Percentiles rank a stretch among this genome's conserved stretches.
Conservation (phyloP, 1,140 invertebrate species). For the Zaprionus taronus region DNA sequence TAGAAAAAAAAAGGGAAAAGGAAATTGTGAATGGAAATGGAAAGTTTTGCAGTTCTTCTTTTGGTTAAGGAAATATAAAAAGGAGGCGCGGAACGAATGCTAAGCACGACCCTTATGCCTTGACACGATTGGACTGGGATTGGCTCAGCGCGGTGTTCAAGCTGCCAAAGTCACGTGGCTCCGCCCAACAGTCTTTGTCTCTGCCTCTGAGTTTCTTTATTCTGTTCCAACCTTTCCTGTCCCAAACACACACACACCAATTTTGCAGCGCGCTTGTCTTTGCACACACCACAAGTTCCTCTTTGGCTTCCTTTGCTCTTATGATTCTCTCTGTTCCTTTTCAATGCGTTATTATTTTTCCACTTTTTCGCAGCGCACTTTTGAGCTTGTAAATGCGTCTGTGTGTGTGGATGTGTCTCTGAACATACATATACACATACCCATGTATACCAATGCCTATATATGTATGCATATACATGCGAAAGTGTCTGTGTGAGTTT, state of each 20-base stretch:
- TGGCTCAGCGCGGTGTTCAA: constrained; percentile 52
- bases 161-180: constrained; percentile 51
- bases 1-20: constrained; percentile 22
- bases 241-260: constrained; percentile 27
- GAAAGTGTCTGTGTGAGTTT: neutral
- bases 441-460: neutral
- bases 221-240: constrained; percentile 56
- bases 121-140: constrained; percentile 52
- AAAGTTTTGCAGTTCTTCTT: constrained; percentile 40
- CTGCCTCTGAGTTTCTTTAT: constrained; percentile 36
- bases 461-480: neutral
- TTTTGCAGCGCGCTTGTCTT: constrained; percentile 47
- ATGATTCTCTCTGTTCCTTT: constrained; percentile 42
- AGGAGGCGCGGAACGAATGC: constrained; percentile 31
- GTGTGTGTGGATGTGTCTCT: neutral
- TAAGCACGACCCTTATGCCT: constrained; percentile 21
- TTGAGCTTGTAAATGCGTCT: constrained; percentile 2
- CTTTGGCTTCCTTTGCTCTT: constrained; percentile 34
- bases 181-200: constrained; percentile 61
- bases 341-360: constrained; percentile 39
- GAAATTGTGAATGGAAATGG: constrained; percentile 35
- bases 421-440: neutral
- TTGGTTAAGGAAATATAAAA: constrained; percentile 22
- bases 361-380: constrained; percentile 33
- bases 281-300: constrained; percentile 29